Evolutionary conservation across 2,113 vertebrate species (phyloP).

Genomic region (Gymnarchus niloticus): DNA sequence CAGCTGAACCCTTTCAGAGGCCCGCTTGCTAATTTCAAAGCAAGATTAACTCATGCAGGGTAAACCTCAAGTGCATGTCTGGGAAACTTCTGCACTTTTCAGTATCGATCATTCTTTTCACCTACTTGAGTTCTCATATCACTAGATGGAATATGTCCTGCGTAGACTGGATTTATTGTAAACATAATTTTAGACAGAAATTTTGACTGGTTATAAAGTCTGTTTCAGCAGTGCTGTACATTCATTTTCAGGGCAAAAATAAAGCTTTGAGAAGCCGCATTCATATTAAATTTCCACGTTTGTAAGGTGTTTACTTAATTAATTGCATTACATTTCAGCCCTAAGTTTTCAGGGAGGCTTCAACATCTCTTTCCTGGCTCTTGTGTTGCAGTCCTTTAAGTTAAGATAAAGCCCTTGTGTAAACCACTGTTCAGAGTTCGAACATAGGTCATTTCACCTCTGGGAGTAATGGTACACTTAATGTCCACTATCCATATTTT

Average conservation of each 20-base stretch:
- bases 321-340: not conserved
- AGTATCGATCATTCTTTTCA: not conserved
- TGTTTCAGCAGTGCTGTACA: not conserved
- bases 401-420: not conserved
- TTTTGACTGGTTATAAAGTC: conserved; percentile 1
- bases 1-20: not conserved
- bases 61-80: not conserved
- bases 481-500: conserved; percentile 2
- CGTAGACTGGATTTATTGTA: not conserved
- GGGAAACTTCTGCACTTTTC: not conserved
- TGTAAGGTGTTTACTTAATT: not conserved
- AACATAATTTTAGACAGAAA: not conserved
- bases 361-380: not conserved
- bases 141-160: not conserved
- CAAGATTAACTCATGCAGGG: not conserved
- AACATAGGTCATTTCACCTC: conserved; percentile 10
- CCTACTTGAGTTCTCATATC: not conserved
- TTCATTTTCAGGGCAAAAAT: not conserved
- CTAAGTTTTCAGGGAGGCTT: not conserved
- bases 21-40: not conserved
- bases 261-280: not conserved
- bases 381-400: not conserved
- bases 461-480: not conserved
- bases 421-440: not conserved
- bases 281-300: not conserved